Conservation (phyloP, 2,888 invertebrate genomes). For the Caenorhabditis sp. region DNA sequence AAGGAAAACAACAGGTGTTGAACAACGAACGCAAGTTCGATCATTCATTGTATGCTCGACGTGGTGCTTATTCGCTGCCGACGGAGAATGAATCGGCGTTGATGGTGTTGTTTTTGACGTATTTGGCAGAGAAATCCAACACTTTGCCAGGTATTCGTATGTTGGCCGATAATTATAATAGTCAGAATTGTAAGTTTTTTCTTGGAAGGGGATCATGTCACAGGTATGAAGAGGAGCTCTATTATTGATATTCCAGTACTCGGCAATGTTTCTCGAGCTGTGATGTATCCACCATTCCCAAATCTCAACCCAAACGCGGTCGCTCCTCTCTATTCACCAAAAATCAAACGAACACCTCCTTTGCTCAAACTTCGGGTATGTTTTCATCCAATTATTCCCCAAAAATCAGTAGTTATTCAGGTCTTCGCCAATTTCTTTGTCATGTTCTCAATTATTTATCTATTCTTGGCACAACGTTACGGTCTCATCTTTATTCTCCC, state of each 20-base stretch:
- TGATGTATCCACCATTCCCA: conserved; percentile 51
- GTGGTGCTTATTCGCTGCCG: background rate
- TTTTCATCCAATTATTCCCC: background rate
- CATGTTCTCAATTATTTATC: background rate
- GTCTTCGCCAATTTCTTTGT: conserved; percentile 5
- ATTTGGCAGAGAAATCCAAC: conserved; percentile 11
- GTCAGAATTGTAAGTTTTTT: conserved; percentile 17
- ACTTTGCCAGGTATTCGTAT: background rate
- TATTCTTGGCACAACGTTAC: background rate
- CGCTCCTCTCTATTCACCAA: conserved; percentile 31
- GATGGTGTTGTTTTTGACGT: background rate
- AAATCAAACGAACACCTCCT: conserved; percentile 30
- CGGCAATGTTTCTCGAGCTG: conserved; percentile 25
- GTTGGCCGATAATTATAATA: conserved; percentile 12
- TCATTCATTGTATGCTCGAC: background rate
- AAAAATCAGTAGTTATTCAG: background rate
- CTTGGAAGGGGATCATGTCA: background rate
- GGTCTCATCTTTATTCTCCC: conserved; percentile 4
- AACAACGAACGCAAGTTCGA: conserved; percentile 32
- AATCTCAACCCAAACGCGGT: conserved; percentile 28
- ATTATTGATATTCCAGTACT: conserved; percentile 22
- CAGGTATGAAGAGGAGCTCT: too few relatives aligned
- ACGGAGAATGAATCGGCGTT: background rate
- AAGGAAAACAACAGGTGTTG: conserved; percentile 43
- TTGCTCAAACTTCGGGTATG: conserved; percentile 33